Conservation (phyloP, 2,797 vertebrate genomes). For the Adelosebastes latens region DNA sequence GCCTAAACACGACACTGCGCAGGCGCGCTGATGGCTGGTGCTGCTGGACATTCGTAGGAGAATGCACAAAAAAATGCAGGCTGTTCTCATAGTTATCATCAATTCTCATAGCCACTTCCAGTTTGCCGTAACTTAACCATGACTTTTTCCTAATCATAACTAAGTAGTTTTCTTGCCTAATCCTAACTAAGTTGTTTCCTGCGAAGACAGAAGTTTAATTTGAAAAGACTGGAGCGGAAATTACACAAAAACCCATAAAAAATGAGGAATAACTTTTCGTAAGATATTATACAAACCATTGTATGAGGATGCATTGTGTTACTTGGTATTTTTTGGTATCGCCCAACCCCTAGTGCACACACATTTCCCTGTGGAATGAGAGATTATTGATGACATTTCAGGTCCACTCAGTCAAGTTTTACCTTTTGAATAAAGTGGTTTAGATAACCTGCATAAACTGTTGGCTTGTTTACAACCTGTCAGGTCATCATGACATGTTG, state of each 20-base stretch:
- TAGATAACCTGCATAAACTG: neutral
- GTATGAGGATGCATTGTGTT: neutral
- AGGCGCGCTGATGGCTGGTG: rapidly evolving
- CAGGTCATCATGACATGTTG: neutral
- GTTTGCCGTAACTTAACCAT: too few species aligned
- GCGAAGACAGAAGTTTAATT: too few species aligned
- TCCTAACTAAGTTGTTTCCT: too few species aligned
- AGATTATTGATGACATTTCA: neutral
- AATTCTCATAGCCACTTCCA: rapidly evolving
- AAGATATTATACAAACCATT: neutral
- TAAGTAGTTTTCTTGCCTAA: too few species aligned
- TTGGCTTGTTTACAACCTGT: neutral
- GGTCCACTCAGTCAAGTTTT: neutral
- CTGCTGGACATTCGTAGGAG: too few species aligned
- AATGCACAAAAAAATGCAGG: too few species aligned
- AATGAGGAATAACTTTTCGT: rapidly evolving
- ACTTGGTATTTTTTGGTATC: neutral
- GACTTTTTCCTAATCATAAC: too few species aligned
- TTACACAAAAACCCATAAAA: too few species aligned
- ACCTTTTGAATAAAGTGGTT: neutral
- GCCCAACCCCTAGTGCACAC: neutral
- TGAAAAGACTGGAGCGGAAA: too few species aligned
- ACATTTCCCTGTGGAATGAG: neutral
- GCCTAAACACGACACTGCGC: rapidly evolving
- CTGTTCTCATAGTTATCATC: too few species aligned